These are phyloP conservation scores for Chelonia mydas DNA, from an alignment of 2,797 vertebrate species.

Conservation along the genomic window DNA sequence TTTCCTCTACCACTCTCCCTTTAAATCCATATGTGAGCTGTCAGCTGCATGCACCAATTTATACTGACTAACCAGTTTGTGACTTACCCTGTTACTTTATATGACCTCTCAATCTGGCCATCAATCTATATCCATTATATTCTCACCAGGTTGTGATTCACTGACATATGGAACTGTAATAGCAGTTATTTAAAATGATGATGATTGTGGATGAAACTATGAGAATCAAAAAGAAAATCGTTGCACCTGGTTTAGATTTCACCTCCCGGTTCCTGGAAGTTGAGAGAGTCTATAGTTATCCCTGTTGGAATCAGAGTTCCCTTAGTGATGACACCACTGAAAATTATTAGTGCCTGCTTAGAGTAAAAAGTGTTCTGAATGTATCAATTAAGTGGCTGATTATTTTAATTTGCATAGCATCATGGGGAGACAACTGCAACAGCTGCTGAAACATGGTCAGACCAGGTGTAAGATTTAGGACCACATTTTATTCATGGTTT, in stretches of 20 bases:
- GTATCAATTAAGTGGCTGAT: not conserved
- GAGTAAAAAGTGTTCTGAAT: not conserved
- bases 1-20: not conserved
- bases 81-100: not conserved
- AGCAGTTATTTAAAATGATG: not conserved
- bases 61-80: not conserved
- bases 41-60: not conserved
- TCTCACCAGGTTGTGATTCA: not conserved
- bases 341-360: not conserved
- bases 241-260: not conserved
- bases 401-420: not conserved
- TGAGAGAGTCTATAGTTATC: not conserved
- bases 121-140: rapidly evolving
- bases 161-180: not conserved
- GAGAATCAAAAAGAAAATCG: not conserved
- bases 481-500: not conserved
- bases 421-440: conserved; percentile 2
- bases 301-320: not conserved
- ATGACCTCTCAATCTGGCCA: not conserved
- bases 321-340: not conserved
- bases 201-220: rapidly evolving
- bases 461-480: not conserved
- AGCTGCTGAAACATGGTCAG: conserved; percentile 13
- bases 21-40: rapidly evolving
- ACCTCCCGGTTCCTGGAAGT: not conserved